Evolutionary conservation across 2,888 invertebrate species (phyloP).

Genomic region (Lissocephala sabroskyi): DNA sequence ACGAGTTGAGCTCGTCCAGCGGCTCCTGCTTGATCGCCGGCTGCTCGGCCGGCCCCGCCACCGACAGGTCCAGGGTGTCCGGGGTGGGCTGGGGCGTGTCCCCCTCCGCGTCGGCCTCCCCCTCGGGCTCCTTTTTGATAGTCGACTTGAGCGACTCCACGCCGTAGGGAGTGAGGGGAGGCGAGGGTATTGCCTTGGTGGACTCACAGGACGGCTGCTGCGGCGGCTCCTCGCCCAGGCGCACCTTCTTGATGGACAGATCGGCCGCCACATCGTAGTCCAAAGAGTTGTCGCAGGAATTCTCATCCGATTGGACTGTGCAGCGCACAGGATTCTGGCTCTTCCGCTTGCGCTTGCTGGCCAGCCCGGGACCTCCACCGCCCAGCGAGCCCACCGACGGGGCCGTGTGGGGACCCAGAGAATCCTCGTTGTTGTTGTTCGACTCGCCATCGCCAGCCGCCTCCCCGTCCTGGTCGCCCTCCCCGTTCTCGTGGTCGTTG

Average conservation of each 20-base stretch:
- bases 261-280: conserved; percentile 69
- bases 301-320: conserved; percentile 73
- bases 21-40: conserved; percentile 45
- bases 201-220: conserved; percentile 45
- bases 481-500: neutral
- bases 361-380: conserved; percentile 34
- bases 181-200: conserved; percentile 69
- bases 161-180: conserved; percentile 67
- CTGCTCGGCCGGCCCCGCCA: neutral
- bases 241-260: conserved; percentile 63
- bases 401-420: conserved; percentile 51
- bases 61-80: neutral
- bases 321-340: conserved; percentile 90
- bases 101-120: conserved; percentile 1
- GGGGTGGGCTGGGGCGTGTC: conserved; percentile 1
- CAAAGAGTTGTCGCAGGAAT: conserved; percentile 69
- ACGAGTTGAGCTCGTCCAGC: conserved; percentile 24
- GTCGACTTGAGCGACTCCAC: conserved; percentile 8
- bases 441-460: conserved; percentile 38
- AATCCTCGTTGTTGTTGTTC: conserved; percentile 78
- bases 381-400: conserved; percentile 20
- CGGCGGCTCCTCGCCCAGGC: conserved; percentile 13
- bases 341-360: conserved; percentile 88
- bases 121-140: conserved; percentile 39
- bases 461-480: conserved; percentile 4